Percentiles rank a stretch among this genome's conserved stretches.
Conservation (phyloP, 2,113 vertebrate species). For the Gambusia affinis region DNA sequence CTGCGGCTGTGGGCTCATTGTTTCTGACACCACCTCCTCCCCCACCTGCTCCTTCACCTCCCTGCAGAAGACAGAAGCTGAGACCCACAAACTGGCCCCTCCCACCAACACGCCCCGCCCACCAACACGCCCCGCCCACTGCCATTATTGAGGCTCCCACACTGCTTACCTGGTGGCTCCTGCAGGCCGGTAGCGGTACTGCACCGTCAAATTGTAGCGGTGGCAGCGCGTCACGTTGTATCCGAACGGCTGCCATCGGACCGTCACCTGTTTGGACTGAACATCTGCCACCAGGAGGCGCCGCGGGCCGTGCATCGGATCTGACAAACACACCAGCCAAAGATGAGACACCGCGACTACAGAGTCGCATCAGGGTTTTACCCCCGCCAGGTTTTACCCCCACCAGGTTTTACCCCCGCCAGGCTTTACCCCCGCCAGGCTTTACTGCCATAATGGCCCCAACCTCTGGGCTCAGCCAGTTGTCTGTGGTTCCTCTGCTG, state of each 20-base stretch:
- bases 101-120: not conserved
- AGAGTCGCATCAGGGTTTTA: too few species aligned
- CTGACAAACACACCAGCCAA: slow-evolving; percentile 66
- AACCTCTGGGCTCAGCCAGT: too few species aligned
- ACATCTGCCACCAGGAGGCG: slow-evolving; percentile 89
- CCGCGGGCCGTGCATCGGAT: slow-evolving; percentile 93
- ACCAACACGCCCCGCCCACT: slow-evolving; percentile 17
- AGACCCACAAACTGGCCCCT: not conserved
- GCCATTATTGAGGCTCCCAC: not conserved
- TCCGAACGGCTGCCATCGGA: slow-evolving; percentile 95
- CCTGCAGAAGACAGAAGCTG: slow-evolving; percentile 39
- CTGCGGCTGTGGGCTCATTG: slow-evolving; percentile 82
- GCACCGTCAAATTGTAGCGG: slow-evolving; percentile 92
- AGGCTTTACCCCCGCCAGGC: too few species aligned
- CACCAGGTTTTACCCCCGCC: too few species aligned
- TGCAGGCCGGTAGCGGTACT: slow-evolving; percentile 86
- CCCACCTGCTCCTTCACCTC: slow-evolving; percentile 86
- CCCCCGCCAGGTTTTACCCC: too few species aligned
- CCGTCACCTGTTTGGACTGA: slow-evolving; percentile 91
- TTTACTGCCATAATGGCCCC: too few species aligned
- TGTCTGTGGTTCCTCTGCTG: too few species aligned
- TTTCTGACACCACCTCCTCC: slow-evolving; percentile 91
- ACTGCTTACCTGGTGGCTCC: slow-evolving; percentile 68
- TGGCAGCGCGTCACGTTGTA: slow-evolving; percentile 97
- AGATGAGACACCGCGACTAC: too few species aligned